phyloP scores from a whole-genome alignment of 2,888 invertebrate species.

The Helleia helle region DNA sequence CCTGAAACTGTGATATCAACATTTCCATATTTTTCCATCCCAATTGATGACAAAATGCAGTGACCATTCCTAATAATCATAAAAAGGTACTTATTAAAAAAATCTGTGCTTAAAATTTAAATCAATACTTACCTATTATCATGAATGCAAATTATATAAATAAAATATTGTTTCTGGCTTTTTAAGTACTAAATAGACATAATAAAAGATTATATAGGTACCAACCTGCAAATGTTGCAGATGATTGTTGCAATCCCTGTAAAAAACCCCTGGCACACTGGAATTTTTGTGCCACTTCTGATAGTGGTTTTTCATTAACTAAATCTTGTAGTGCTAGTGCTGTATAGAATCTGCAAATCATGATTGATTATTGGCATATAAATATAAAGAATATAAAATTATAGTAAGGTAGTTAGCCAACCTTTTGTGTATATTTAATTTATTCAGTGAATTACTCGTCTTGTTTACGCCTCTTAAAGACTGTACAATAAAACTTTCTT shows the following conservation, averaged over 20 bases:
- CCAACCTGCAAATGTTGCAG: constrained; percentile 93
- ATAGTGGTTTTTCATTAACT: constrained; percentile 90
- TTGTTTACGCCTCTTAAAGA: constrained; percentile 81
- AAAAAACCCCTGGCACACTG: constrained; percentile 91
- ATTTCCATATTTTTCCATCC: constrained; percentile 95
- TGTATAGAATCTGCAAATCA: constrained; percentile 82
- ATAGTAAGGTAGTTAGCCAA: constrained; percentile 25
- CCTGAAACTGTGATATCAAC: constrained; percentile 93
- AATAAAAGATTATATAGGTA: no score
- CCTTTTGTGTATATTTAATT: constrained; percentile 78
- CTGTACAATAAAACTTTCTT: constrained; percentile 87
- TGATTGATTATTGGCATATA: background rate
- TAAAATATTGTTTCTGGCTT: no score
- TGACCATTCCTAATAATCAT: constrained; percentile 86
- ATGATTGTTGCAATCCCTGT: constrained; percentile 94
- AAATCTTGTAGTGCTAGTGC: constrained; percentile 94
- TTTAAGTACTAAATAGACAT: no score
- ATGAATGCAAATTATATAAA: background rate
- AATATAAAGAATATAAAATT: background rate
- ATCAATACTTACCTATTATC: no score
- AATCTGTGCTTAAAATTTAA: no score
- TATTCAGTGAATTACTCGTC: constrained; percentile 65
- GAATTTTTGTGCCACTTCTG: constrained; percentile 87
- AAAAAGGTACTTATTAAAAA: background rate
- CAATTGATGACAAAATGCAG: constrained; percentile 93